phyloP scores from a whole-genome alignment of 2,888 invertebrate genomes.

The Mycalesis mineus region DNA sequence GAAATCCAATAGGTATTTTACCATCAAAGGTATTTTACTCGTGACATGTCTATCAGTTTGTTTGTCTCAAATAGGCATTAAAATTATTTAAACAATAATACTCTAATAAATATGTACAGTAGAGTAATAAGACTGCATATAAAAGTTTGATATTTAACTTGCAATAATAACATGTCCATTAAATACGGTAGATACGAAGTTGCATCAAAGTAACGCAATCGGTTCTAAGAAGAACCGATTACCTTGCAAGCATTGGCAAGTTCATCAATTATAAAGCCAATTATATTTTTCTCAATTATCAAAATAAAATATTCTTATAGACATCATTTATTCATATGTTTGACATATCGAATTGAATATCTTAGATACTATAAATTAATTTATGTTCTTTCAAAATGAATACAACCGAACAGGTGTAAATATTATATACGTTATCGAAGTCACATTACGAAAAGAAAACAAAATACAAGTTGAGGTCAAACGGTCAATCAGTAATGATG shows the following conservation, averaged over 20 bases:
- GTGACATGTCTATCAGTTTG: no score
- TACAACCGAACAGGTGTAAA: conserved; percentile 23
- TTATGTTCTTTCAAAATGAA: conserved; percentile 15
- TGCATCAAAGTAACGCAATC: not conserved
- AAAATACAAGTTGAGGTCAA: conserved; percentile 48
- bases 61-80: no score
- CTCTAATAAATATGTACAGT: no score
- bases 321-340: conserved; percentile 1
- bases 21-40: no score
- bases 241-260: not conserved
- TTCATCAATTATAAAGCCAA: not conserved
- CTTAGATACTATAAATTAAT: conserved; percentile 6
- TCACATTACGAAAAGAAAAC: conserved; percentile 43
- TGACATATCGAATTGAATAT: conserved; percentile 3
- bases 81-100: no score
- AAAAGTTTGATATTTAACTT: not conserved
- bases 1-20: no score
- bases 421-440: conserved; percentile 40
- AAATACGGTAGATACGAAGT: not conserved
- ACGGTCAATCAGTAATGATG: conserved; percentile 52
- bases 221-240: not conserved
- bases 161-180: not conserved
- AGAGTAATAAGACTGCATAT: no score
- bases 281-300: not conserved
- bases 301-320: not conserved